Conservation (phyloP, 1,140 invertebrate genomes). For the Cherax quadricarinatus region DNA sequence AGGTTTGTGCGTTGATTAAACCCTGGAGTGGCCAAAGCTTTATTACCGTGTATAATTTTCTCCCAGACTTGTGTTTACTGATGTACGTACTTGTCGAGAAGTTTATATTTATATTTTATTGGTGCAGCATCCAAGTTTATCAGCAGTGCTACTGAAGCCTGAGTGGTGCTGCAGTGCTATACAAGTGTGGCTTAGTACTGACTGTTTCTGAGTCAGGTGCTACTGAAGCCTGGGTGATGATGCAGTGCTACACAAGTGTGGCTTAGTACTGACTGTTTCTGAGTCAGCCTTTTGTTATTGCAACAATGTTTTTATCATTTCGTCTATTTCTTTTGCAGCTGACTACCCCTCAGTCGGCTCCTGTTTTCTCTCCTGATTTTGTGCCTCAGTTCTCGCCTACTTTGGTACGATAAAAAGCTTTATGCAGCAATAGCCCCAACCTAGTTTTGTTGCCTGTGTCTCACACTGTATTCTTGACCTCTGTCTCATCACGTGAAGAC, state of each 20-base stretch:
- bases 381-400: conserved; percentile 80
- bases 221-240: no score
- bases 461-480: not conserved
- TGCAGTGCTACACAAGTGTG: not conserved
- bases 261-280: not conserved
- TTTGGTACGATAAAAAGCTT: conserved; percentile 74
- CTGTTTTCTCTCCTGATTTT: conserved; percentile 80
- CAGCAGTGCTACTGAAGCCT: no score
- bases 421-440: conserved; percentile 35
- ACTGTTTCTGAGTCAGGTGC: not conserved
- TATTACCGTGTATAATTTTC: no score
- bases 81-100: no score
- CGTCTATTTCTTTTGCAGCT: conserved; percentile 78
- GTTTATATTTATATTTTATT: no score
- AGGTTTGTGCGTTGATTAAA: no score
- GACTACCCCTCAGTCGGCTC: conserved; percentile 80
- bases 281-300: conserved; percentile 46
- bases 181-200: not conserved
- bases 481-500: conserved; percentile 2
- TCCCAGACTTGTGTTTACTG: no score
- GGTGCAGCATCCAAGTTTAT: no score
- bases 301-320: conserved; percentile 66
- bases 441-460: conserved; percentile 43
- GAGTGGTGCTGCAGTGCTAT: no score
- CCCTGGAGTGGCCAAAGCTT: no score